Percentiles rank a stretch among this genome's conserved stretches.
Conservation (phyloP, 2,797 vertebrate species). For the Eidolon dupreanum region DNA sequence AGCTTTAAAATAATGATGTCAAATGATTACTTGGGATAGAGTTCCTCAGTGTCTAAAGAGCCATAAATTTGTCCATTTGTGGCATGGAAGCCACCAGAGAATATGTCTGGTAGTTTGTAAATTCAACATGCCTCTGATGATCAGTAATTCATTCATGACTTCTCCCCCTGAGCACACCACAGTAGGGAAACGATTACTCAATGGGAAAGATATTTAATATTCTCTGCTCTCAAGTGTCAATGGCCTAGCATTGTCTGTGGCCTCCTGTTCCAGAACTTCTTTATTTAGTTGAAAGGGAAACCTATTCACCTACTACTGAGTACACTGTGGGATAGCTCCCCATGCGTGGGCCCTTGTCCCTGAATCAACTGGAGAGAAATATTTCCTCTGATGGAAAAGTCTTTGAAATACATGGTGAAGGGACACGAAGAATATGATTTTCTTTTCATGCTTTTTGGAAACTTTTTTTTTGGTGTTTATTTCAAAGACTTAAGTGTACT, state of each 20-base stretch:
- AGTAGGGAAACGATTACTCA: constrained; percentile 73
- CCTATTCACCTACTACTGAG: constrained; percentile 64
- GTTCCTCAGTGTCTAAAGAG: constrained; percentile 57
- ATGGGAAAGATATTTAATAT: constrained; percentile 76
- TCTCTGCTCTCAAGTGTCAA: constrained; percentile 60
- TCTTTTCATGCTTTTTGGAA: constrained; percentile 76
- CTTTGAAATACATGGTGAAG: constrained; percentile 79
- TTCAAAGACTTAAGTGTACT: constrained; percentile 84
- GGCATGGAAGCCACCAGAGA: constrained; percentile 58
- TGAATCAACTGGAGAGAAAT: constrained; percentile 70
- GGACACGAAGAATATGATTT: constrained; percentile 75
- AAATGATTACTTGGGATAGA: constrained; percentile 45
- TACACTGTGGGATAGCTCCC: constrained; percentile 43
- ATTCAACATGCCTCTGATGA: constrained; percentile 55
- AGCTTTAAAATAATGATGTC: constrained; percentile 65
- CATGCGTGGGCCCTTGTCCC: constrained; percentile 56
- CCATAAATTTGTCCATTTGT: constrained; percentile 60
- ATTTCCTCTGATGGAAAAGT: constrained; percentile 73
- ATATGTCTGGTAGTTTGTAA: constrained; percentile 74
- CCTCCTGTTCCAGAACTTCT: constrained; percentile 75
- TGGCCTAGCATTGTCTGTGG: constrained; percentile 67
- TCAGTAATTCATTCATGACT: constrained; percentile 69
- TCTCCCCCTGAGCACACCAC: constrained; percentile 51
- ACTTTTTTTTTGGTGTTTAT: constrained; percentile 79
- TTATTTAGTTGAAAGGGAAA: constrained; percentile 82